These are phyloP conservation scores for Hyperopisus bebe DNA, from an alignment of 2,113 vertebrate genomes.

Conservation along the genomic window DNA sequence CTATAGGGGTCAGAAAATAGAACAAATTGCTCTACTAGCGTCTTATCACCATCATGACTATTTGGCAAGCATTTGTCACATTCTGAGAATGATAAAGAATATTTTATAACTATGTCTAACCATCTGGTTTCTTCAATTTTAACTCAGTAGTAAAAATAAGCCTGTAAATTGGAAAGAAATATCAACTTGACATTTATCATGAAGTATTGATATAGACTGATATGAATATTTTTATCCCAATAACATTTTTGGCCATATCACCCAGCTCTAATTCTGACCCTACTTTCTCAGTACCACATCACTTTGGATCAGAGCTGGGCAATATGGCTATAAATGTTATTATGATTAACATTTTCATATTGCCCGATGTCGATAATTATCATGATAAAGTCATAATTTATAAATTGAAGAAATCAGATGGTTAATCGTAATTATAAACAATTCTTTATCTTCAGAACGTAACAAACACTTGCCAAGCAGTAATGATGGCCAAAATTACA, in stretches of 20 bases:
- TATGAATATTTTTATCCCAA: neutral
- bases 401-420: too few relatives aligned
- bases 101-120: neutral
- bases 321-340: too few relatives aligned
- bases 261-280: neutral
- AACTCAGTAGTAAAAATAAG: neutral
- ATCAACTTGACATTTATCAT: neutral
- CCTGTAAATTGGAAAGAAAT: neutral
- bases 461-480: too few relatives aligned
- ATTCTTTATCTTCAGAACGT: too few relatives aligned
- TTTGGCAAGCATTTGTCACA: neutral
- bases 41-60: neutral
- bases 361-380: too few relatives aligned
- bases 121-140: neutral
- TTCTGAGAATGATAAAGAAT: neutral
- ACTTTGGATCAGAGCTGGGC: neutral
- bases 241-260: too few relatives aligned
- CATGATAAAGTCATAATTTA: too few relatives aligned
- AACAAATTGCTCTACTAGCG: too few relatives aligned
- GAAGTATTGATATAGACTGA: neutral
- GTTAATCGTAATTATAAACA: too few relatives aligned
- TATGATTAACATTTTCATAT: too few relatives aligned
- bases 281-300: neutral
- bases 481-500: too few relatives aligned
- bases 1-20: neutral